These are phyloP conservation scores for Trididemnum clinides DNA, from an alignment of 23 tunicate genomes.

Conservation along the genomic window DNA sequence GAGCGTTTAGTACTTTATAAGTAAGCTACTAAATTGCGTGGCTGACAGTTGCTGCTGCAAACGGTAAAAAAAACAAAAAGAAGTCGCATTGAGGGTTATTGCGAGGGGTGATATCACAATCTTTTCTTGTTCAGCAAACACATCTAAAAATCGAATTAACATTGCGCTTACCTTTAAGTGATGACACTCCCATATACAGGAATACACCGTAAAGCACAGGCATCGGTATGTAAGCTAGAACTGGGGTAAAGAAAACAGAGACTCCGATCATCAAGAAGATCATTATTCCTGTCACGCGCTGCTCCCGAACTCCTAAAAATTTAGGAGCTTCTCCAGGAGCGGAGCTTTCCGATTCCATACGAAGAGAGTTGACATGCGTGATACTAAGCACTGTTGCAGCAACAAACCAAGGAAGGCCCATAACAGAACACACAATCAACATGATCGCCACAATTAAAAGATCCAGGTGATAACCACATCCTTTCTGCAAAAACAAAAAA, in stretches of 20 bases:
- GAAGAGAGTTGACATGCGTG: constrained; percentile 98
- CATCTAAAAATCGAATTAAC: too few relatives aligned
- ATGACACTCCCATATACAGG: constrained; percentile 96
- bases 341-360: constrained; percentile 83
- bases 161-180: constrained; percentile 66
- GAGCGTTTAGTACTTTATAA: too few relatives aligned
- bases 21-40: too few relatives aligned
- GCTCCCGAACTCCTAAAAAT: constrained; percentile 92
- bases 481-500: constrained; percentile 65
- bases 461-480: constrained; percentile 96
- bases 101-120: too few relatives aligned
- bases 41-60: too few relatives aligned
- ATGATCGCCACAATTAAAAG: constrained; percentile 86
- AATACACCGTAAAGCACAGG: constrained; percentile 97
- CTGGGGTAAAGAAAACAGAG: constrained; percentile 90
- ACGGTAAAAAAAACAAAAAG: too few relatives aligned
- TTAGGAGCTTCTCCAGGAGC: constrained; percentile 95
- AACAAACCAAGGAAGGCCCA: constrained; percentile 98
- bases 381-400: constrained; percentile 98
- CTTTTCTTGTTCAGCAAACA: too few relatives aligned
- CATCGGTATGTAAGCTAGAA: constrained; percentile 89
- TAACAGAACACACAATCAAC: constrained; percentile 88
- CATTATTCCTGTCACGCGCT: constrained; percentile 94
- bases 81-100: too few relatives aligned
- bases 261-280: constrained; percentile 94